Evolutionary conservation across 2,888 invertebrate species (phyloP).

Genomic region (Patella depressa): DNA sequence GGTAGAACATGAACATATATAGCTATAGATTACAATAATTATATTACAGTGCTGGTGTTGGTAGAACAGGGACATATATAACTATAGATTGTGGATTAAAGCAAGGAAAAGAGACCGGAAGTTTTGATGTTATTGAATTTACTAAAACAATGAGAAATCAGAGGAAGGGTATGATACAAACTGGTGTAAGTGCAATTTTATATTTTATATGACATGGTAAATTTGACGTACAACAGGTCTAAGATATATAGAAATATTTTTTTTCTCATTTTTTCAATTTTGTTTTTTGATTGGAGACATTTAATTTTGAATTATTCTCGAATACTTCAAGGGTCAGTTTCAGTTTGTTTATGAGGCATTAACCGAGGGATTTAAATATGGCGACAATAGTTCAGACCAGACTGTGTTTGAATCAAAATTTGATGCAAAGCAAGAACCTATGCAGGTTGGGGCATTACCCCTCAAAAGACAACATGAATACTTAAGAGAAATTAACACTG

Average conservation of each 20-base stretch:
- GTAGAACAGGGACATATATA: conserved; percentile 1
- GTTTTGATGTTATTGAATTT: background rate
- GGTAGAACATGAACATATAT: background rate
- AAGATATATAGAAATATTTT: no score
- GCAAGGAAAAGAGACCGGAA: background rate
- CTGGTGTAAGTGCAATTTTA: background rate
- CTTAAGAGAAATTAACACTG: no score
- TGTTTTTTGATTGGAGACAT: no score
- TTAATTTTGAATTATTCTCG: no score
- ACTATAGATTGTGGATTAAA: background rate
- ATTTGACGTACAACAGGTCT: no score
- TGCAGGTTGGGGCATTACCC: no score
- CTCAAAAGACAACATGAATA: no score
- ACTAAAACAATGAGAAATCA: background rate
- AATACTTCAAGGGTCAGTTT: background rate
- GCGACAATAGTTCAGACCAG: background rate
- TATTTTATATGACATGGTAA: no score
- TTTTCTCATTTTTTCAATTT: no score
- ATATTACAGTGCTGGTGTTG: background rate
- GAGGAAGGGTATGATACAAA: background rate
- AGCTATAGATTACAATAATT: background rate
- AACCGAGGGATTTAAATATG: background rate
- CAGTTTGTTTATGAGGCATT: conserved; percentile 1
- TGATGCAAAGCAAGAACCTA: no score
- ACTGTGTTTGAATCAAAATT: background rate